Evolutionary conservation across 2,797 vertebrate genomes (phyloP).

Genomic region (Ctenopoma multispine): DNA sequence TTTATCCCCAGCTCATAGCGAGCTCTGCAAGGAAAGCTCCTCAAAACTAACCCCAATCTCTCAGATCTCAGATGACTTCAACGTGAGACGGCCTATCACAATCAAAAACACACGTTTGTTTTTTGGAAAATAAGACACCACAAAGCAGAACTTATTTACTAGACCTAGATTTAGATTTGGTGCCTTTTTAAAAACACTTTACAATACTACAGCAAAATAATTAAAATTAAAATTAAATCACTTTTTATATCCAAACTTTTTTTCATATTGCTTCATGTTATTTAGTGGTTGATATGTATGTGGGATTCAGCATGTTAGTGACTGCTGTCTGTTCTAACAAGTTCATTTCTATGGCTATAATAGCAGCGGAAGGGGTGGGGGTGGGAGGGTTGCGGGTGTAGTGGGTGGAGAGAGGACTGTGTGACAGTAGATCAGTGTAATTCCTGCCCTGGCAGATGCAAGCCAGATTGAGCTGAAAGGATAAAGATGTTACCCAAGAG

Average conservation of each 20-base stretch:
- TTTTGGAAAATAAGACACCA: background rate
- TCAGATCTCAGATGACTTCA: slow-evolving; percentile 40
- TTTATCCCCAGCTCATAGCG: slow-evolving; percentile 69
- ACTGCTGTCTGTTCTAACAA: background rate
- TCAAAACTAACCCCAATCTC: slow-evolving; percentile 66
- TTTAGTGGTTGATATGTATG: background rate
- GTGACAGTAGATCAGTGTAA: slow-evolving; percentile 76
- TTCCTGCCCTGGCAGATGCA: slow-evolving; percentile 74
- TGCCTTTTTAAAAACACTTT: background rate
- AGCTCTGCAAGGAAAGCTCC: slow-evolving; percentile 56
- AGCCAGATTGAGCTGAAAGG: slow-evolving; percentile 77
- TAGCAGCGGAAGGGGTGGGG: background rate
- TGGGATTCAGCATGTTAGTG: background rate
- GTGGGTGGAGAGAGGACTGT: slow-evolving; percentile 1
- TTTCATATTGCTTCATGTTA: background rate
- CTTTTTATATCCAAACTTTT: too few relatives aligned
- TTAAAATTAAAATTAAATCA: too few relatives aligned
- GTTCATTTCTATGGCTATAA: slow-evolving; percentile 11
- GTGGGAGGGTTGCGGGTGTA: background rate
- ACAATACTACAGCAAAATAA: too few relatives aligned
- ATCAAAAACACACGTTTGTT: slow-evolving; percentile 22
- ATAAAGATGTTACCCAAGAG: slow-evolving; percentile 83
- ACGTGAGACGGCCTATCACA: background rate
- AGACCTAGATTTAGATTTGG: background rate
- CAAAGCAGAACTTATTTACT: background rate